phyloP scores from a whole-genome alignment of 2,113 vertebrate genomes.

The Rostratula benghalensis region DNA sequence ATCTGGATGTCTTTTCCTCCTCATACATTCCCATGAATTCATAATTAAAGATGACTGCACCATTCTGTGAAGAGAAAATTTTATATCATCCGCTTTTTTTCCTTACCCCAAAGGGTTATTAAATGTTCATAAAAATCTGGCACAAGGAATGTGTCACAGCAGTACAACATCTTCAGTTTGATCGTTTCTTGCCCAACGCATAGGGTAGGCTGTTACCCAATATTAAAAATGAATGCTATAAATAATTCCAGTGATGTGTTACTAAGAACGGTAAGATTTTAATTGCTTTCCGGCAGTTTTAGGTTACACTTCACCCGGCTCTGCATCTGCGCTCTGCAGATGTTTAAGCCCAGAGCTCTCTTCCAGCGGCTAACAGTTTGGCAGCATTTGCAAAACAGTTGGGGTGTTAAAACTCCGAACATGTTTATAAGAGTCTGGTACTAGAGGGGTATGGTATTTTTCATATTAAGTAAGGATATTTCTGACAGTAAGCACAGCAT shows the following conservation, averaged over 20 bases:
- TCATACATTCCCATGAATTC: background rate
- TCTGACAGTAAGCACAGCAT: background rate
- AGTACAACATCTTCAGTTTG: background rate
- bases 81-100: background rate
- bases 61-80: background rate
- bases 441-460: conserved; percentile 24
- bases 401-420: conserved; percentile 58
- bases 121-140: background rate
- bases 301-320: conserved; percentile 44
- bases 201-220: background rate
- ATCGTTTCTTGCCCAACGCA: background rate
- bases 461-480: conserved; percentile 25
- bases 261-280: conserved; percentile 61
- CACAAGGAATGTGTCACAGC: background rate
- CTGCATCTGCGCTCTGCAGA: conserved; percentile 63
- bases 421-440: conserved; percentile 39
- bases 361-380: conserved; percentile 43
- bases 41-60: background rate
- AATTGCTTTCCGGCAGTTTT: conserved; percentile 61
- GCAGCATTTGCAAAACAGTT: conserved; percentile 48
- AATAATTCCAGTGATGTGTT: conserved; percentile 11
- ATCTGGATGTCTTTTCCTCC: background rate
- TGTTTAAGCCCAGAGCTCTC: conserved; percentile 61
- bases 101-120: background rate
- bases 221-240: background rate